Evolutionary conservation across 2,888 invertebrate genomes (phyloP).

Genomic region (Himalopsyche japonica): DNA sequence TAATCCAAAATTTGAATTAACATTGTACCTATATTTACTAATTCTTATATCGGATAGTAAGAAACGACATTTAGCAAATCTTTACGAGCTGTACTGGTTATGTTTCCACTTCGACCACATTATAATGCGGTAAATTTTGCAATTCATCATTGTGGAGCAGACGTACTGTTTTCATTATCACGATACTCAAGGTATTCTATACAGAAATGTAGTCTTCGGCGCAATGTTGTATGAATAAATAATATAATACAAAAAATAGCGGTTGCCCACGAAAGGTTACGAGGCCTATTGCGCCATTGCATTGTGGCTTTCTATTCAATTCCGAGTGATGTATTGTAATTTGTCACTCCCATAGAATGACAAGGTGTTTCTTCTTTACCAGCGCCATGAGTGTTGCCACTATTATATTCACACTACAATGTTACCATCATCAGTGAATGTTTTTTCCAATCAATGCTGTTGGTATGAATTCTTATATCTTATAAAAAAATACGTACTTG

Average conservation of each 20-base stretch:
- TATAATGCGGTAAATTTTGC: background rate
- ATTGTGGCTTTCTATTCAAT: conserved; percentile 22
- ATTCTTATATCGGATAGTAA: no score
- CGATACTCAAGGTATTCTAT: background rate
- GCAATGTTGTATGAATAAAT: background rate
- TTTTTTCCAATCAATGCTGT: no score
- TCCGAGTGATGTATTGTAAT: conserved; percentile 29
- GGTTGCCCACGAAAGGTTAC: conserved; percentile 24
- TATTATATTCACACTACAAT: background rate
- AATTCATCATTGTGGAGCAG: background rate
- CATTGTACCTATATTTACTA: no score
- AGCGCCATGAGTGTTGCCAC: background rate
- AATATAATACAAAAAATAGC: conserved; percentile 8
- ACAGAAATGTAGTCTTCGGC: background rate
- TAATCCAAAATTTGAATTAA: no score
- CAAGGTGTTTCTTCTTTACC: conserved; percentile 25
- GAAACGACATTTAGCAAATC: background rate
- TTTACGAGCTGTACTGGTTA: background rate
- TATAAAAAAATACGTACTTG: no score
- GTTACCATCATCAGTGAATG: no score
- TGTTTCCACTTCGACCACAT: background rate
- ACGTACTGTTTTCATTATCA: background rate
- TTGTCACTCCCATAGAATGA: conserved; percentile 28
- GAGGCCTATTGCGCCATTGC: conserved; percentile 7
- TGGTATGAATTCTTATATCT: no score